Base-by-base conservation (phyloP, 2,888 invertebrate genomes). In the Leucophenga montana region DNA sequence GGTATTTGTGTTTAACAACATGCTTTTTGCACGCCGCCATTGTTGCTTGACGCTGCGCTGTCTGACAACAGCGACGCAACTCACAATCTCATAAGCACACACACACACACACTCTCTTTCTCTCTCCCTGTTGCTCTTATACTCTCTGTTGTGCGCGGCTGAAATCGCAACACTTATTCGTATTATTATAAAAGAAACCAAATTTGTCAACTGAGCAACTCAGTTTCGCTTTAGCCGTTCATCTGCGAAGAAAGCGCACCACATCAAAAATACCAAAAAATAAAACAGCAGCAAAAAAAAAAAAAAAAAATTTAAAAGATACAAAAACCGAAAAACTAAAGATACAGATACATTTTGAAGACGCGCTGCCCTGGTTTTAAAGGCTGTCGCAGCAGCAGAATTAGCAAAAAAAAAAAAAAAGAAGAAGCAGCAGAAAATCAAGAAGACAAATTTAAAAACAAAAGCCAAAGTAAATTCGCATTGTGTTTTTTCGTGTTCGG, bases 131-230 rank as follows among this genome's bases (percentile, higher is more conserved):
- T 8, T 1, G 33, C 33, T 5, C n/a, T 3, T 27, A 27, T 27
- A 27, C 4, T 27, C 27, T 27, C 39, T 39, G 39, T 11, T 39
- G 1, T 39, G 11, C 39, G 39, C 39, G 1, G 39, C 27, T 39
- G 39, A 39, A 39, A 39, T 39, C 39, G 76, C 71, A 75, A 75
- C 69, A 73, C 75, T 67, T 78, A 73, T 27, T 27, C 27, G 27
- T 27, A 27, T 2, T 27, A 75, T 79, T 82, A 86, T 86, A 86
- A 85, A 85, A 83, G 81, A 82, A 83, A 82, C 82, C 82, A 79
- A 78, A 76, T 78, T 73, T 76, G 78, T 78, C 78, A 83, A 75
- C 82, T 77, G 77, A 78, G 77, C 78, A 78, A 78, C 85, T 86
- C 83, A 85, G 86, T 85, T 80, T 82, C 72, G 70, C 75, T 79